Base-by-base conservation (phyloP, 2,888 invertebrate species). In the Morinoia aosen region DNA sequence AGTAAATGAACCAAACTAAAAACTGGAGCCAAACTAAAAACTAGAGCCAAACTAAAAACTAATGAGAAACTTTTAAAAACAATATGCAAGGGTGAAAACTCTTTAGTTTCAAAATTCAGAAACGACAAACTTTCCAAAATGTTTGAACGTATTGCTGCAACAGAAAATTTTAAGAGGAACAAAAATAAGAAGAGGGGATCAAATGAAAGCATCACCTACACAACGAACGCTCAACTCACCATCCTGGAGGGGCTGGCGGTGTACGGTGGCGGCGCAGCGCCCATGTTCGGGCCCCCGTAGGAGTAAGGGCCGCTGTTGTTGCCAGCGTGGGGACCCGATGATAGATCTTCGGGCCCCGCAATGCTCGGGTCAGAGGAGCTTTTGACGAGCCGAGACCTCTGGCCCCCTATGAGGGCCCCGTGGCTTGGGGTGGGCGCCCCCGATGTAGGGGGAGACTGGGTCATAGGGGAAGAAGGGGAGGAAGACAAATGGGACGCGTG, bases 281-380 rank as follows among this genome's bases (percentile, higher is more conserved):
- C 88, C 88, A 76, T 88, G 61, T 95, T 76, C 12, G 95, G 95
- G 7, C 57, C 93, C 33, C 93, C 93, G 93, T 93, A 93, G 57
- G 93, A 56, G 93, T 93, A 93, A 11, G 90, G 90, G 93, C 93
- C 93, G 56, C 57, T 57, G 25, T 93, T 93, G 93, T 57, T 12
- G 10, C 93, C 93, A 19, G 57, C 25, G 57, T 93, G 58, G 11
- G 56, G 93, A 14, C 93, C 57, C 58, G 93, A 16, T 57, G 93
- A 93, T 25, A 97, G 97, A 97, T 98, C 98, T 97, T 99, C 99
- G 97, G 98, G 98, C 97, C 99, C 99, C 96, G 99, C 99, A 97
- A 99, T 98, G 97, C 99, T 99, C 95, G 99, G 99, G 97, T 99
- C 99, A 95, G 99, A 99, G 96, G 99, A 99, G 91, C 99, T 98